These are phyloP conservation scores for Lissocephala sabroskyi DNA, from an alignment of 2,888 invertebrate genomes.

Conservation along the genomic window DNA sequence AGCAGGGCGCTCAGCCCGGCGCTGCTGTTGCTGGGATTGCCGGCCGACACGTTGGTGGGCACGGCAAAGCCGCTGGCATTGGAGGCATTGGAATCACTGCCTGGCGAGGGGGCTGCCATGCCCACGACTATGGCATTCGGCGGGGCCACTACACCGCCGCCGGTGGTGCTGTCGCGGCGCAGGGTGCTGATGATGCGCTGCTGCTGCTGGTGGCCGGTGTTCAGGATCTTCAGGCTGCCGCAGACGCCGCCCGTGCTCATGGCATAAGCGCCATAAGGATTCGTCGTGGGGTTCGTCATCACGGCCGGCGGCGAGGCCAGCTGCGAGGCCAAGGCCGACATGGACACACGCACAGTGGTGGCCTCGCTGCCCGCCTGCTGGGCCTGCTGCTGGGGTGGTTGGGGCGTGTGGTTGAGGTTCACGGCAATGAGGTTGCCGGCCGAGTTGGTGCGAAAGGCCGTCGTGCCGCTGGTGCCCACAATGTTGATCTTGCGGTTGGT, in stretches of 20 bases:
- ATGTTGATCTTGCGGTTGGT: constrained; percentile 70
- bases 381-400: constrained; percentile 24
- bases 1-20: constrained; percentile 75
- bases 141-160: constrained; percentile 32
- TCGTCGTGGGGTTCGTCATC: constrained; percentile 70
- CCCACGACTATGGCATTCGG: constrained; percentile 71
- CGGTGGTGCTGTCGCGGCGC: constrained; percentile 71
- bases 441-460: constrained; percentile 65
- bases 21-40: constrained; percentile 17
- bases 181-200: constrained; percentile 71
- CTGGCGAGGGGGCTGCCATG: constrained; percentile 72
- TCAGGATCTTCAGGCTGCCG: constrained; percentile 58
- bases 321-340: constrained; percentile 73
- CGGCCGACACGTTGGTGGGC: constrained; percentile 67
- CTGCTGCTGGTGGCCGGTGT: constrained; percentile 49
- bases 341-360: constrained; percentile 70
- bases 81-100: constrained; percentile 72
- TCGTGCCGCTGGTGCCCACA: constrained; percentile 48
- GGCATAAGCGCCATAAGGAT: constrained; percentile 60
- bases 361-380: constrained; percentile 31
- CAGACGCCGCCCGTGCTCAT: constrained; percentile 50
- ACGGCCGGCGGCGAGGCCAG: constrained; percentile 72
- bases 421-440: constrained; percentile 69
- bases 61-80: constrained; percentile 75
- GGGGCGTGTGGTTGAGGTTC: constrained; percentile 40